Base-by-base conservation (phyloP, 1,140 invertebrate species). In the Drosophila santomea region DNA sequence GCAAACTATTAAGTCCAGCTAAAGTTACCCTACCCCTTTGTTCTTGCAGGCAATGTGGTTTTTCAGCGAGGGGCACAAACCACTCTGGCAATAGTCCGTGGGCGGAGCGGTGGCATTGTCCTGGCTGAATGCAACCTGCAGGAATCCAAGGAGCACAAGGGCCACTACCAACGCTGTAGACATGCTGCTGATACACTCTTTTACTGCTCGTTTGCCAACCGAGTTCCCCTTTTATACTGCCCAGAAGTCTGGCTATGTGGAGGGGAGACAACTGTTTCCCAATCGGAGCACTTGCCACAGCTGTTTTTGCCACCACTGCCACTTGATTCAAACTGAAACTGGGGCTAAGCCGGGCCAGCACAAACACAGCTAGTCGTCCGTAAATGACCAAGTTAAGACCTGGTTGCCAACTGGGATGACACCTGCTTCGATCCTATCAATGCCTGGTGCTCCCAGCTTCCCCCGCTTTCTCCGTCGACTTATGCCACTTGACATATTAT, bases 391-490 rank as follows among this genome's bases (percentile, higher is more conserved):
- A 44, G 59, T 35, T 51, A 36, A 23, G 20, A 41, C 28, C 14
- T n/a, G 25, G 72, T 69, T 80, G 56, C 51, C 61, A 79, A 80
- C 62, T 74, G 81, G 66, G 78, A 72, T 57, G 61, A 67, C 76
- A 78, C 71, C 63, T 61, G 69, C 64, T 55, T 45, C 39, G 63
- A 52, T 64, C n/a, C 75, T 77, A 89, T 88, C 84, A 89, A 88
- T 88, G 79, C 43, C 66, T 86, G 82, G 60, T 79, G 74, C 69
- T 28, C 63, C 57, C 68, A 44, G 59, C 5, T 56, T 66, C 51
- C 3, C 48, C 28, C 1, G 20, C 20, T 20, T 20, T 20, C 55
- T 1, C 48, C 28, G 8, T 36, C 66, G 68, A 71, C 68, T 72
- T 72, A 72, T 72, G 68, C 68, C 68, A 72, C 68, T 72, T 72